Evolutionary conservation across 2,113 vertebrate genomes (phyloP).

Genomic region (Propithecus coquereli): DNA sequence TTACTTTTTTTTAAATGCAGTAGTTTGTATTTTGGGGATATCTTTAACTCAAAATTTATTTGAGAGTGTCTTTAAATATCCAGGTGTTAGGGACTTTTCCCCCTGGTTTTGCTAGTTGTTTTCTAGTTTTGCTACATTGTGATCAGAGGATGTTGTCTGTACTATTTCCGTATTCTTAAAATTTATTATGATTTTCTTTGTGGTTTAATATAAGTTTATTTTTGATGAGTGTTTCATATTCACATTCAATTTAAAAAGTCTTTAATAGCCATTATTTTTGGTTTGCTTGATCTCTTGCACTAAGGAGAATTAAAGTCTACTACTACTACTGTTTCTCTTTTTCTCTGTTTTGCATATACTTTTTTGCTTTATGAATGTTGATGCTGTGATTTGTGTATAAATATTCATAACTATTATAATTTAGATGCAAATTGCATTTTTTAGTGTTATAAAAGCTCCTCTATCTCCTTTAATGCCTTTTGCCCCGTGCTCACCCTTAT

Average conservation of each 20-base stretch:
- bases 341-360: not conserved
- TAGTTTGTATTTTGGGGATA: not conserved
- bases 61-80: not conserved
- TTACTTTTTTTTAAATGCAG: not conserved
- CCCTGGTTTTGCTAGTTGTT: not conserved
- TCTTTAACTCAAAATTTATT: not conserved
- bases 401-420: not conserved
- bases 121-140: not conserved
- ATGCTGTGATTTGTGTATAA: not conserved
- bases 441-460: not conserved
- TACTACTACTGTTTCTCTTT: not conserved
- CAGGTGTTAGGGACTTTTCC: not conserved
- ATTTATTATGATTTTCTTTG: not conserved
- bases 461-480: not conserved
- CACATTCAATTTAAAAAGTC: not conserved
- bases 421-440: not conserved
- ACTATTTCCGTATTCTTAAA: not conserved
- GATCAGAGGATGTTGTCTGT: not conserved
- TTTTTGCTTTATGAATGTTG: not conserved
- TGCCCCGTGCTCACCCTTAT: not conserved
- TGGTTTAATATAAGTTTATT: not conserved
- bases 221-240: not conserved
- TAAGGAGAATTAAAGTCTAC: not conserved
- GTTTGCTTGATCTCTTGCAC: not conserved
- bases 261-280: not conserved